These are phyloP conservation scores for Horisme vitalbata DNA, from an alignment of 2,888 invertebrate genomes.

Conservation along the genomic window DNA sequence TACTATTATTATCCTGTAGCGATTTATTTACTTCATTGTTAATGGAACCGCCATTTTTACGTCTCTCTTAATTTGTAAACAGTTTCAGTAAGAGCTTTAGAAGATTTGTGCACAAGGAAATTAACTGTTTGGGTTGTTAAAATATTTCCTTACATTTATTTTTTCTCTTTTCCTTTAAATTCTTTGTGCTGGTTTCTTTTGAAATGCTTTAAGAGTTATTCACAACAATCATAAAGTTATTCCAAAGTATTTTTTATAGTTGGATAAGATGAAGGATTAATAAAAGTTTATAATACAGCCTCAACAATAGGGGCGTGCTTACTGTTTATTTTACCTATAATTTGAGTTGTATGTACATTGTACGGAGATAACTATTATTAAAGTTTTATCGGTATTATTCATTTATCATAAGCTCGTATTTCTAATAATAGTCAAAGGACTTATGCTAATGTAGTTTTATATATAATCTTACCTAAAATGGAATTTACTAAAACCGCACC, in stretches of 20 bases:
- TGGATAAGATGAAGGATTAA: background rate
- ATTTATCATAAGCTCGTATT: no score
- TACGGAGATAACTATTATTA: background rate
- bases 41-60: slow-evolving; percentile 15
- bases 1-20: slow-evolving; percentile 28
- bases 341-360: slow-evolving; percentile 2
- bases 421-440: background rate
- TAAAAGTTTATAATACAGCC: no score
- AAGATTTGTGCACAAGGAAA: slow-evolving; percentile 2
- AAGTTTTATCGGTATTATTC: background rate
- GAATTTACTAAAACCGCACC: no score
- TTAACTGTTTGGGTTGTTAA: slow-evolving; percentile 1
- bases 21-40: slow-evolving; percentile 8
- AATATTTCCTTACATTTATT: slow-evolving; percentile 10
- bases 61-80: slow-evolving; percentile 21
- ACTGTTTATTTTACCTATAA: background rate
- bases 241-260: background rate
- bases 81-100: slow-evolving; percentile 6
- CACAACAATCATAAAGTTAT: background rate
- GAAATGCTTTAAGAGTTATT: background rate
- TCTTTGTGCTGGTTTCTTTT: slow-evolving; percentile 10
- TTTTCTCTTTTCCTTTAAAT: background rate
- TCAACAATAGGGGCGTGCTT: background rate
- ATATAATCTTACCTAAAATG: no score
- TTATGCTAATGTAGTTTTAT: no score